These are phyloP conservation scores for Coregonus ussuriensis DNA, from an alignment of 2,797 vertebrate species.

Conservation along the genomic window DNA sequence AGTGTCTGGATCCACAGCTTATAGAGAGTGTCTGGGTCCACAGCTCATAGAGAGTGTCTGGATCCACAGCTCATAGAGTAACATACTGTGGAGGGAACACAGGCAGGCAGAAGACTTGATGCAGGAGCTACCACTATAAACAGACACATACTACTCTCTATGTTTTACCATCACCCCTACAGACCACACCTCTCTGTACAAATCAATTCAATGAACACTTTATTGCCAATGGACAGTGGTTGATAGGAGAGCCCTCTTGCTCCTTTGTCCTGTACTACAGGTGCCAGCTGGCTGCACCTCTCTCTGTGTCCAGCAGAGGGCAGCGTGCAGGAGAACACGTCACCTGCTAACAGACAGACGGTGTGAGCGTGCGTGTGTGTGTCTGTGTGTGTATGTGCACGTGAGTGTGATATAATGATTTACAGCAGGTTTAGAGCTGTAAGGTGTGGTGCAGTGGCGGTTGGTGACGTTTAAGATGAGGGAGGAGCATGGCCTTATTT, in stretches of 20 bases:
- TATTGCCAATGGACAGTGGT: not conserved
- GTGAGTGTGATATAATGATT: too few relatives aligned
- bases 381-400: too few relatives aligned
- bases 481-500: too few relatives aligned
- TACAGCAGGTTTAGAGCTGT: not conserved
- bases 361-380: not conserved
- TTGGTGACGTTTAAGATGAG: too few relatives aligned
- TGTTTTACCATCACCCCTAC: not conserved
- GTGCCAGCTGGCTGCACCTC: not conserved
- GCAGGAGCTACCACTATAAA: not conserved
- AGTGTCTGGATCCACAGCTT: constrained; percentile 20
- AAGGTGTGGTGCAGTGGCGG: too few relatives aligned
- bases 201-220: not conserved
- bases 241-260: not conserved
- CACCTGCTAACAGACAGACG: not conserved
- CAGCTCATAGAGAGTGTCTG: too few relatives aligned
- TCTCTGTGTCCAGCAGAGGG: not conserved
- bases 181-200: not conserved
- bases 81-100: not conserved
- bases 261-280: not conserved
- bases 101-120: not conserved
- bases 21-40: not conserved
- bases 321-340: not conserved
- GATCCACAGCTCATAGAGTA: constrained; percentile 28
- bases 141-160: constrained; percentile 15